Evolutionary conservation across 2,888 invertebrate genomes (phyloP), one percentile per base, ranked within the genome.

Genomic region (Cataglyphis albicans): DNA sequence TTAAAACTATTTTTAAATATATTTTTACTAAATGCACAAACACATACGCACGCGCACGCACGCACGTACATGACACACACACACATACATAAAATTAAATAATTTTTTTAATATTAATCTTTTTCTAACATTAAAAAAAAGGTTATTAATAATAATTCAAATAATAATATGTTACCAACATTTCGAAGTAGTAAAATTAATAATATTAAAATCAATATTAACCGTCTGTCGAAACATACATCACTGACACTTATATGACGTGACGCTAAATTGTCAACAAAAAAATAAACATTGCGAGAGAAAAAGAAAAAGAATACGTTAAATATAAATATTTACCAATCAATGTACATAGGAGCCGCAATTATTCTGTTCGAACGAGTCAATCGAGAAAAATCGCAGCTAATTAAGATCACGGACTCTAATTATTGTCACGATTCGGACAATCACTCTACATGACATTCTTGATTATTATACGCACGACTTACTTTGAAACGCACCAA

Each of bases 251-350:
- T 35, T 5, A 32, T 32, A 44, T 35, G 7, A n/a, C 1, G 9
- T 25, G 5, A 78, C 1, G 52, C n/a, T 65, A 25, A 65, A 76
- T 48, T 7, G 38, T 52, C 3, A 38, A 55, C n/a, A 7, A 52
- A 25, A 10, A 32, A 35, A 15, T 21, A 35, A 75, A 57, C 21
- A 0, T 25, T 35, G 25, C 35, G 35, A 35, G 35, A 35, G 35
- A 35, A 6, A 35, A 6, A 35, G 32, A 32, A 6, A 15, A 38
- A 38, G 18, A 65, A 76, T 25, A 38, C 12, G 25, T 21, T 15
- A 5, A 78, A 55, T 29, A 67, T 29, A 78, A 68, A 78, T 68
- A 38, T 55, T 76, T 75, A 64, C 25, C 48, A 65, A 25, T 78
- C 32, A 25, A 9, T 41, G 18, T 5, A n/a, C n/a, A 2, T 29